These are phyloP conservation scores for Eupithecia abbreviata DNA, from an alignment of 2,888 invertebrate species.

Conservation along the genomic window DNA sequence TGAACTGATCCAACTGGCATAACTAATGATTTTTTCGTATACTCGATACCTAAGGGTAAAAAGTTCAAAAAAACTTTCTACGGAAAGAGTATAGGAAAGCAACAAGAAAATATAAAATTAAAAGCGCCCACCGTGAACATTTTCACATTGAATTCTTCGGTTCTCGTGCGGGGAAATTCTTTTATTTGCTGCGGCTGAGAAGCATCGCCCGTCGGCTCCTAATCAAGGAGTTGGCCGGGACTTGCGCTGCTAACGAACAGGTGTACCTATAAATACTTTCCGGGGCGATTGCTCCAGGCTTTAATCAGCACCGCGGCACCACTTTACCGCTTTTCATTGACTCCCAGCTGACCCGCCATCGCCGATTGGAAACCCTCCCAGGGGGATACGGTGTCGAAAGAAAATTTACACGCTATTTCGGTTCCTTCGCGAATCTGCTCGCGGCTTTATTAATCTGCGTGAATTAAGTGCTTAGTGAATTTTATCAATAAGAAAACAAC, in stretches of 20 bases:
- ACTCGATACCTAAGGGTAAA: background rate
- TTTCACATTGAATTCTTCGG: conserved; percentile 65
- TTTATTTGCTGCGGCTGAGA: conserved; percentile 78
- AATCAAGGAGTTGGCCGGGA: conserved; percentile 83
- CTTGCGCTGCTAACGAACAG: conserved; percentile 82
- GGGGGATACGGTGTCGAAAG: conserved; percentile 68
- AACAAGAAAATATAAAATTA: conserved; percentile 40
- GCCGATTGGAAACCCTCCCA: conserved; percentile 79
- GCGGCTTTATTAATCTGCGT: conserved; percentile 52
- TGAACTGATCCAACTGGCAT: background rate
- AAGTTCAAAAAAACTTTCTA: background rate
- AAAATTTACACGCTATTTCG: conserved; percentile 71
- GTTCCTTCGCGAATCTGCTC: conserved; percentile 53
- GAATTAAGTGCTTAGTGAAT: conserved; percentile 15
- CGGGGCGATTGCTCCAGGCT: conserved; percentile 82
- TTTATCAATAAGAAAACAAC: background rate
- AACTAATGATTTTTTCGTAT: background rate
- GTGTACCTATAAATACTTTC: conserved; percentile 84
- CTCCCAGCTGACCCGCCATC: conserved; percentile 76
- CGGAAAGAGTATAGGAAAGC: conserved; percentile 16
- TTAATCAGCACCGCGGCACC: conserved; percentile 81
- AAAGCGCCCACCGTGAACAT: conserved; percentile 35
- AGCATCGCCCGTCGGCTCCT: conserved; percentile 80
- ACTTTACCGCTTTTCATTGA: conserved; percentile 83
- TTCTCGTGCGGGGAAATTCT: conserved; percentile 71